Evolutionary conservation across 2,888 invertebrate genomes (phyloP), one percentile per base, ranked within the genome.

Genomic region (Oeneis ivallda): DNA sequence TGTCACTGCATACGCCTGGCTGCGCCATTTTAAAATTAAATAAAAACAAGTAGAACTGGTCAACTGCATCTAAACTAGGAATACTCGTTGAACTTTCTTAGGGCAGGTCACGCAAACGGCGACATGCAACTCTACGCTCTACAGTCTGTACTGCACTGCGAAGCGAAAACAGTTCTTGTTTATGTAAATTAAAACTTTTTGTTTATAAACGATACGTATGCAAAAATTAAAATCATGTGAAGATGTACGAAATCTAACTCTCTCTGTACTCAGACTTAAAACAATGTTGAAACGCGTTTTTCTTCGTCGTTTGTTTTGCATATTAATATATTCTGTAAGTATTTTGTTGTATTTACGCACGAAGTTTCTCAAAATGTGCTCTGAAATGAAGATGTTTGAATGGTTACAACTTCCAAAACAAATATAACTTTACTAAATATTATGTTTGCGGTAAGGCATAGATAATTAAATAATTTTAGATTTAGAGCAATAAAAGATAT

Each of bases 71-170:
- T 68, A 67, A 68, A 66, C 69, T 68, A 70, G 69, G 70, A 64
- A 68, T 65, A 65, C 69, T 60, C 67, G 69, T 67, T 65, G 69
- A 69, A 72, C 71, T 71, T 70, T 72, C 73, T 71, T 70, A 72
- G 72, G 71, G 71, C 71, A 71, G 74, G 71, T 73, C 74, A 73
- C 72, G 71, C 72, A 64, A 72, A 69, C 64, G 61, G 41, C 66
- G 64, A 67, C 71, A 68, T 68, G 69, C 70, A 67, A 43, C 70
- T 60, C 60, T 26, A 57, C 62, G 56, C 52, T 65, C 49, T 9
- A 9, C 37, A 37, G 37, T 37, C 37, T 26, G 4, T 4, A 26
- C 26, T 26, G 26, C 37, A 26, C 17, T 43, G 41, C 32, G 41
- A 39, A 39, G 39, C 58, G 39, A 59, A 59, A 34, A 60, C 52